Conservation (phyloP, 2,113 vertebrate species). For the Otolemur garnettii region DNA sequence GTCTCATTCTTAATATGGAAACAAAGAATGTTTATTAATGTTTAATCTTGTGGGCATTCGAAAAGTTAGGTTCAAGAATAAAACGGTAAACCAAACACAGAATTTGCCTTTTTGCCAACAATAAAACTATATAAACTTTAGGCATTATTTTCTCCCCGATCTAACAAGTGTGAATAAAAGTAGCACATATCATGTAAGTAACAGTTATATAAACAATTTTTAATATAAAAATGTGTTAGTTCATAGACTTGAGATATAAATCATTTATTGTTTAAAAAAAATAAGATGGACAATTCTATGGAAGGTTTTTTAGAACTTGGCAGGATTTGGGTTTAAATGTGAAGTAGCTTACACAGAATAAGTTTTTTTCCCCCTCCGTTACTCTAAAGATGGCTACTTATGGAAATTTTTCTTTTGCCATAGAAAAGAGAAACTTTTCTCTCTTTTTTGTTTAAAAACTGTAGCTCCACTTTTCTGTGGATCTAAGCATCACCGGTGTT, state of each 20-base stretch:
- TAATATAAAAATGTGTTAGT: neutral
- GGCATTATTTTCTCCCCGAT: neutral
- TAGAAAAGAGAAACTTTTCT: neutral
- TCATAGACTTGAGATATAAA: neutral
- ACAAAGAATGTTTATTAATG: conserved; percentile 72
- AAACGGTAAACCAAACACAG: conserved; percentile 1
- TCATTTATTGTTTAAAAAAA: conserved; percentile 23
- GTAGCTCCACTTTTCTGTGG: neutral
- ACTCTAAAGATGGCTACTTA: neutral
- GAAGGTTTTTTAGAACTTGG: neutral
- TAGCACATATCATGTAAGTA: neutral
- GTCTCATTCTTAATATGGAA: conserved; percentile 78
- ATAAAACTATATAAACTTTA: neutral
- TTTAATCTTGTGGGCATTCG: conserved; percentile 4
- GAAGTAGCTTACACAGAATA: neutral
- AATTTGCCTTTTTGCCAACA: conserved; percentile 2
- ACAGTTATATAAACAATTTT: neutral
- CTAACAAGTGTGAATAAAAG: neutral
- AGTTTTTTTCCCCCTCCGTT: neutral
- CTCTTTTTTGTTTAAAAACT: neutral
- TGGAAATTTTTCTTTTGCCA: conserved; percentile 33
- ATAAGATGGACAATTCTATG: neutral
- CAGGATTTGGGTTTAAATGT: neutral
- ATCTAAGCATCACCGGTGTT: neutral
- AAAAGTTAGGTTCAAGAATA: neutral